Evolutionary conservation across 1,140 invertebrate genomes (phyloP).

Genomic region (Phthorimaea operculella): DNA sequence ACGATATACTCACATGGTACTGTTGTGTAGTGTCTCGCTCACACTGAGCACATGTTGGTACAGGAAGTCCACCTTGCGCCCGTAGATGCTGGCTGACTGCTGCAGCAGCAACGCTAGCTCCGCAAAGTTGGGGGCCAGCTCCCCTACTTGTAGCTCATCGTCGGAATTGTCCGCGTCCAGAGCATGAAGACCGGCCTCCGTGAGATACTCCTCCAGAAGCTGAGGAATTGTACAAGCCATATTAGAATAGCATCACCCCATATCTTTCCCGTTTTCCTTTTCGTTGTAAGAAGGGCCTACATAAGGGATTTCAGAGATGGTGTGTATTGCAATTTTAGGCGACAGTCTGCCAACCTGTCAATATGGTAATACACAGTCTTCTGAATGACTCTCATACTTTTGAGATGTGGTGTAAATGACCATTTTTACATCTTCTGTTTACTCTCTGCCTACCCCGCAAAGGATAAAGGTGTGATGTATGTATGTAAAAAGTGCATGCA

Average conservation of each 20-base stretch:
- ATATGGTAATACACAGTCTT: too few species aligned
- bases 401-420: too few species aligned
- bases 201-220: constrained; percentile 64
- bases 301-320: too few species aligned
- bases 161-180: constrained; percentile 33
- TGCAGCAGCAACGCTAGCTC: constrained; percentile 57
- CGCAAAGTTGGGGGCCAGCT: constrained; percentile 39
- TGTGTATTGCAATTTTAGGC: too few species aligned
- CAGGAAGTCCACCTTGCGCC: constrained; percentile 56
- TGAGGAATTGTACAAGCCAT: constrained; percentile 17
- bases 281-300: too few species aligned
- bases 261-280: too few species aligned
- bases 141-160: background rate
- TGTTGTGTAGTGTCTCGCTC: constrained; percentile 39
- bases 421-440: too few species aligned
- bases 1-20: constrained; percentile 32
- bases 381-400: too few species aligned
- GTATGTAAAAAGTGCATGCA: constrained; percentile 8
- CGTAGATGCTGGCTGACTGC: constrained; percentile 53
- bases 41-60: constrained; percentile 49
- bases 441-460: too few species aligned
- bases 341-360: too few species aligned
- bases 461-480: background rate
- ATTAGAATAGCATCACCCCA: too few species aligned
- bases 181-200: constrained; percentile 57